phyloP scores from a whole-genome alignment of 2,797 vertebrate genomes.

The Sebastes nivosus region DNA sequence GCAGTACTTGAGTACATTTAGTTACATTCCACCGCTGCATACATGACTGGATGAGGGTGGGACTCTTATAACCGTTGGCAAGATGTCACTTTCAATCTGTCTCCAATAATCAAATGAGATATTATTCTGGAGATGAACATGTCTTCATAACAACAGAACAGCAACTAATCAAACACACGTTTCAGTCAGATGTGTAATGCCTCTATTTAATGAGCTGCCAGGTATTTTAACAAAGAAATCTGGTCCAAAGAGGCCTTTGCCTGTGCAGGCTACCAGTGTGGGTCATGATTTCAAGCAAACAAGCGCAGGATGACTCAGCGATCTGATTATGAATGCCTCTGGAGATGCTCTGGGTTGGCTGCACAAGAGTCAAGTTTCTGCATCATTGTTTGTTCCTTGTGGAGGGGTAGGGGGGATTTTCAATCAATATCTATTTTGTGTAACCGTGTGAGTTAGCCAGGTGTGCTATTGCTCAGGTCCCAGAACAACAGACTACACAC shows the following conservation, averaged over 20 bases:
- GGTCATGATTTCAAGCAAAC: slow-evolving; percentile 32
- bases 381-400: slow-evolving; percentile 13
- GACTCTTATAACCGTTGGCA: neutral
- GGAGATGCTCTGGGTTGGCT: slow-evolving; percentile 14
- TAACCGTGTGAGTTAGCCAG: slow-evolving; percentile 35
- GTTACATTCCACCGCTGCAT: neutral
- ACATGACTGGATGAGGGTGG: neutral
- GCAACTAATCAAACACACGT: neutral
- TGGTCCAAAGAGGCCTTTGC: neutral
- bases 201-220: neutral
- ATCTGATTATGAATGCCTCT: slow-evolving; percentile 37
- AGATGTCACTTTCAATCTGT: neutral
- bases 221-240: neutral
- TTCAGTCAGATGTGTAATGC: neutral
- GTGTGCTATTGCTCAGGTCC: slow-evolving; percentile 9
- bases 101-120: neutral
- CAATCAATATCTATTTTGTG: slow-evolving; percentile 36
- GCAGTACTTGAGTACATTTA: neutral
- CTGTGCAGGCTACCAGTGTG: neutral
- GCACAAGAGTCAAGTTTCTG: slow-evolving; percentile 28
- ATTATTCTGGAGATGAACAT: neutral
- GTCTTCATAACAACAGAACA: neutral
- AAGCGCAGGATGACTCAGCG: slow-evolving; percentile 63
- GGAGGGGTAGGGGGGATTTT: slow-evolving; percentile 13
- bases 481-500: slow-evolving; percentile 10